Conservation (phyloP, 2,797 vertebrate genomes). For the Pangasius djambal region DNA sequence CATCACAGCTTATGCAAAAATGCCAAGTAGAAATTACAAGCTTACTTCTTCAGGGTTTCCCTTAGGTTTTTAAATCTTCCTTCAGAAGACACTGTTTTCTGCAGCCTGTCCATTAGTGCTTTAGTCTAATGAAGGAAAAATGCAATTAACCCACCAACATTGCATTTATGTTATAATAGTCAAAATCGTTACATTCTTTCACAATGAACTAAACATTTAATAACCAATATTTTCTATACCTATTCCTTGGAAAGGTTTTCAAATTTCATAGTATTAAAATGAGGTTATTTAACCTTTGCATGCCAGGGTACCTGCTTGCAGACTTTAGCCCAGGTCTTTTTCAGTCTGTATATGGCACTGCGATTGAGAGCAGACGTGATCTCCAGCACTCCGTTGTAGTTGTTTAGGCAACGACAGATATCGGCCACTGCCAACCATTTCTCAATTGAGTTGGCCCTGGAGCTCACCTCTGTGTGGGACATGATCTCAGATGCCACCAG, state of each 20-base stretch:
- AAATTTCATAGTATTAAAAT: neutral
- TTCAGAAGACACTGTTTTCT: constrained; percentile 95
- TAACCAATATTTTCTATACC: neutral
- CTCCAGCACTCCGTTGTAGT: constrained; percentile 96
- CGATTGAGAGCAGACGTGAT: constrained; percentile 96
- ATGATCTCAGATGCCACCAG: constrained; percentile 97
- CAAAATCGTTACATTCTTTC: neutral
- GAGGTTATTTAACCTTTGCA: neutral
- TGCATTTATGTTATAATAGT: neutral
- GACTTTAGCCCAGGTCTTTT: constrained; percentile 98
- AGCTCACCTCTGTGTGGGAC: constrained; percentile 84
- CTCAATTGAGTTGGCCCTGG: constrained; percentile 87
- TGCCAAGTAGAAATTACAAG: neutral
- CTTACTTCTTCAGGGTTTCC: constrained; percentile 97
- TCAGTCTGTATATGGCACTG: constrained; percentile 95
- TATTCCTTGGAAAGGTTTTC: neutral
- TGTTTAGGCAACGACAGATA: constrained; percentile 94
- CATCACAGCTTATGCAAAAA: neutral
- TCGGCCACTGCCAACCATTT: constrained; percentile 97
- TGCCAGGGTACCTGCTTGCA: constrained; percentile 86
- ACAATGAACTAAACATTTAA: neutral
- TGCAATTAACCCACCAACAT: neutral
- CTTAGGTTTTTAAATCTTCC: constrained; percentile 97
- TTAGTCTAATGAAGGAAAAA: constrained; percentile 81
- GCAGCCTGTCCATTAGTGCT: constrained; percentile 93